Base-by-base conservation (phyloP, 2,113 vertebrate genomes). In the Antigone vipio region DNA sequence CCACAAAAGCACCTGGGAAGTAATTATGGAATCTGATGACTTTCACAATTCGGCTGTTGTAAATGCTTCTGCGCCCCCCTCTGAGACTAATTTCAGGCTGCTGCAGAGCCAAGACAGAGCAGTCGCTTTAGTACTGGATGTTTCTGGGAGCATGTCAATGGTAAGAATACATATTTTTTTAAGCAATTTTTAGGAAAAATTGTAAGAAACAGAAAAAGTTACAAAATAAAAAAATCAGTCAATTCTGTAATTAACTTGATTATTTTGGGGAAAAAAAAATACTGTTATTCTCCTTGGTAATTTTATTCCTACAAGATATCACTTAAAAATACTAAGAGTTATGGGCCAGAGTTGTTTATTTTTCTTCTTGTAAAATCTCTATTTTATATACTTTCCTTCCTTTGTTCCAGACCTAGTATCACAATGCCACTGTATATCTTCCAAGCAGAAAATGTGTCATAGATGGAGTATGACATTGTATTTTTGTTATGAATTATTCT, bases 101-200 rank as follows among this genome's bases (percentile, higher is more conserved):
- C 78, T 98, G 27, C 97, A 95, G 34, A 50, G 90, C 44, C 84
- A 66, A 73, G 60, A 93, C 30, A 91, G 95, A 82, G 94, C 94
- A 17, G 80, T 98, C 24, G 96, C 95, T 27, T 94, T 98, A 44
- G 96, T 98, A 40, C 96, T 98, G 73, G 98, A 98, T 95, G 93
- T 98, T 77, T 98, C 98, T 67, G 96, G 93, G 88, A 98, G 98
- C 82, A 98, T 98, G 97, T 0, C 0, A 13, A 5, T 0, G 15
- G 97, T 98, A 97, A 96, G 97, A 83, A n/a, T 55, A 30, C 16
- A 34, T 59, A 82, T 53, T 80, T 55, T 45, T 45, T 40, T 58
- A 60, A 26, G 34, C 40, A 29, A 32, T 20, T 68, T 64, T 58
- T 6, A 38, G n/a, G 13, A 74, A 71, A 82, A 89, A 63, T 18